Conservation (phyloP, 2,113 vertebrate genomes). For the Zosterops lateralis region DNA sequence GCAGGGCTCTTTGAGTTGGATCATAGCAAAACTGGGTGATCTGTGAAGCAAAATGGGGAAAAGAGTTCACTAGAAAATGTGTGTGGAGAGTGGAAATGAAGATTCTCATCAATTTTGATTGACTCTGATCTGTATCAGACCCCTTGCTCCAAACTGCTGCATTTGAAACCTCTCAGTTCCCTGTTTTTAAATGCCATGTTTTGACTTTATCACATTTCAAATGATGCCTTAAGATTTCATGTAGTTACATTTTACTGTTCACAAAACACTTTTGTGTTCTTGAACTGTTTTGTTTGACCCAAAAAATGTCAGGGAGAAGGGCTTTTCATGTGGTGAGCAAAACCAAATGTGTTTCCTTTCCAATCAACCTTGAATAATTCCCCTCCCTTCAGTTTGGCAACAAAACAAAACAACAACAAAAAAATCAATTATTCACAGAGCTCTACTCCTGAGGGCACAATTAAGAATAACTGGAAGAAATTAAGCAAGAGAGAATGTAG, state of each 20-base stretch:
- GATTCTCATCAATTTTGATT: neutral
- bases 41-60: neutral
- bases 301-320: neutral
- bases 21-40: neutral
- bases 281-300: neutral
- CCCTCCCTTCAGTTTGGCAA: neutral
- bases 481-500: constrained; percentile 13
- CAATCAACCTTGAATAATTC: constrained; percentile 1
- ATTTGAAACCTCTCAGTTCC: neutral
- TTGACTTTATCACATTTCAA: neutral
- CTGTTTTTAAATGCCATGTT: neutral
- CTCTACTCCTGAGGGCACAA: constrained; percentile 36
- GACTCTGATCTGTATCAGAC: neutral
- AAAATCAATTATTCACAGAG: constrained; percentile 37
- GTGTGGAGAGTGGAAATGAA: neutral
- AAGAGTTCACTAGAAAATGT: neutral
- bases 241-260: neutral
- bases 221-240: neutral
- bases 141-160: fast-evolving
- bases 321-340: neutral
- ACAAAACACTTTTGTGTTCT: neutral
- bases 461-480: constrained; percentile 49
- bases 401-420: neutral
- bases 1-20: neutral
- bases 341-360: neutral